Percentiles rank a stretch among this genome's conserved stretches.
Conservation (phyloP, 2,888 invertebrate genomes). For the Boloria selene region DNA sequence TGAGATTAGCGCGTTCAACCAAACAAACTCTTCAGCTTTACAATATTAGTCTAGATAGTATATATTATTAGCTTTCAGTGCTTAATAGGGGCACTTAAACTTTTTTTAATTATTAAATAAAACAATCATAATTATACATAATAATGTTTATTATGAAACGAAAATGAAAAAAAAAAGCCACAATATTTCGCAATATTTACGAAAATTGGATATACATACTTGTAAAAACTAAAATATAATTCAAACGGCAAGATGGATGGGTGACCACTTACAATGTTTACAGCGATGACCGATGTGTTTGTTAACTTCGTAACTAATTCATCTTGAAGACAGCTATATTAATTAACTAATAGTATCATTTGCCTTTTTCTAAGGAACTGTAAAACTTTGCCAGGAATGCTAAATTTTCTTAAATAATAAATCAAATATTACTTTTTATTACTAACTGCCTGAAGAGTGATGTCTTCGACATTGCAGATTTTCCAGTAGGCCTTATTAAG, state of each 20-base stretch:
- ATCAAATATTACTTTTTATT: background rate
- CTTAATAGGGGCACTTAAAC: too few relatives aligned
- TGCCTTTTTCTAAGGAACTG: background rate
- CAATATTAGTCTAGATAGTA: too few relatives aligned
- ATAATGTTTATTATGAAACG: too few relatives aligned
- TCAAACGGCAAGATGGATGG: conserved; percentile 30
- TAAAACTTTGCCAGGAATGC: background rate
- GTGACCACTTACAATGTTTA: conserved; percentile 33
- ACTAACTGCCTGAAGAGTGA: too few relatives aligned
- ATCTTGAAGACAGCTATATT: conserved; percentile 34
- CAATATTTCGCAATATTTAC: background rate
- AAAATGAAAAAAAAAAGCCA: background rate
- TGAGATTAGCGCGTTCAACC: too few relatives aligned
- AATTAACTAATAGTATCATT: conserved; percentile 23
- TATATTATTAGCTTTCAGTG: too few relatives aligned
- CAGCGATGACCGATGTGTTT: conserved; percentile 36
- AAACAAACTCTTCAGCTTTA: too few relatives aligned
- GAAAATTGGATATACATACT: background rate
- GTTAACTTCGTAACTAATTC: conserved; percentile 28
- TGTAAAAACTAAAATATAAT: conserved; percentile 20
- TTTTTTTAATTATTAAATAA: too few relatives aligned
- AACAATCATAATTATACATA: too few relatives aligned
- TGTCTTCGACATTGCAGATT: too few relatives aligned
- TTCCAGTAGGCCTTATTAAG: too few relatives aligned
- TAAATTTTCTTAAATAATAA: background rate